These are phyloP conservation scores for Motacilla alba DNA, from an alignment of 2,113 vertebrate species.

Conservation along the genomic window DNA sequence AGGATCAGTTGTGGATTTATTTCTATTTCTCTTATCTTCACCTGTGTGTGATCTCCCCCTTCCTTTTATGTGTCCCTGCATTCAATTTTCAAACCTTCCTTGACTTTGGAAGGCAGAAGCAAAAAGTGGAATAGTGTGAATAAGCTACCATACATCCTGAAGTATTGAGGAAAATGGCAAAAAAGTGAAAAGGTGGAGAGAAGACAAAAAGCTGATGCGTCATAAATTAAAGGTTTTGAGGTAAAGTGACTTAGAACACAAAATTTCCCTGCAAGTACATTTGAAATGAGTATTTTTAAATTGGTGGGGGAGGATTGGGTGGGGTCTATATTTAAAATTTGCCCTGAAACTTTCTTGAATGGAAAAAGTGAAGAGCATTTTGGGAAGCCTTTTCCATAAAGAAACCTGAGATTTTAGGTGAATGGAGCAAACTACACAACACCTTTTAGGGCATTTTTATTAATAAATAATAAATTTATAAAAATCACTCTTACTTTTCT, in stretches of 20 bases:
- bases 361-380: background rate
- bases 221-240: background rate
- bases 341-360: background rate
- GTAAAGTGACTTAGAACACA: background rate
- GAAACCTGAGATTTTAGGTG: background rate
- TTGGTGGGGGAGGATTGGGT: rapidly evolving
- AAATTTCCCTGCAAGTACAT: background rate
- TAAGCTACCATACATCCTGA: background rate
- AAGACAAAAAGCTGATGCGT: background rate
- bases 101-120: background rate
- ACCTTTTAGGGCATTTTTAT: background rate
- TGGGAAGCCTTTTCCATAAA: background rate
- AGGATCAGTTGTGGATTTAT: background rate
- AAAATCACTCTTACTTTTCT: background rate
- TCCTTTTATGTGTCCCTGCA: background rate
- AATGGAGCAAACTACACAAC: background rate
- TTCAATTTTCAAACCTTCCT: background rate
- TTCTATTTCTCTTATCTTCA: background rate
- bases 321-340: background rate
- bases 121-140: background rate
- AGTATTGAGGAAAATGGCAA: background rate
- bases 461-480: background rate
- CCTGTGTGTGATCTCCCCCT: background rate
- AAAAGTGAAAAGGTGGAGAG: background rate
- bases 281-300: background rate